Evolutionary conservation across 2,888 invertebrate genomes (phyloP), one percentile per base, ranked within the genome.

Genomic region (Aelia acuminata): DNA sequence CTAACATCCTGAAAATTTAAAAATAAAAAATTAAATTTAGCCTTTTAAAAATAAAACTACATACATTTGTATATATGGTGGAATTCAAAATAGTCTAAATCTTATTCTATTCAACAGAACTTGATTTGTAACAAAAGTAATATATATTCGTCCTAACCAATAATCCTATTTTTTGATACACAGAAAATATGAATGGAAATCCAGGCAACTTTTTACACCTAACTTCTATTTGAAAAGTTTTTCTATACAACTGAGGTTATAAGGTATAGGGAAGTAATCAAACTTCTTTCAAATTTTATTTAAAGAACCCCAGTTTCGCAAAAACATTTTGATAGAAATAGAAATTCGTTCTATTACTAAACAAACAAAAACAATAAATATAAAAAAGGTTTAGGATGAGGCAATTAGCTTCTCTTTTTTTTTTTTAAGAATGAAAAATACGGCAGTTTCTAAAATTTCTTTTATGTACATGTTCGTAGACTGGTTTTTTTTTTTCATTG

Each of bases 281-380:
- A 63, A 63, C 63, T 63, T 63, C 63, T 35, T 63, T 63, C 7
- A 63, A 63, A 63, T 63, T 63, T 63, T 63, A 63, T 63, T 63
- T 31, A 31, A 31, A 13, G 31, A 2, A 5, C 31, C 20, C 13
- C 31, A 15, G 13, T 63, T 31, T 31, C 8, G 31, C 0, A 5
- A 5, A 31, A 31, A 63, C 31, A 63, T 63, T 63, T 63, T 18
- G 63, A 31, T 63, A 5, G 15, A n/a, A n/a, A n/a, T n/a, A 31
- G 31, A 63, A 31, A 31, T 63, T 31, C 18, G 18, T 63, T 63
- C 26, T 57, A 57, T 1, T 57, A 11, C 18, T 11, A 48, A 48
- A n/a, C n/a, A n/a, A n/a, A n/a, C n/a, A n/a, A n/a, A n/a, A n/a
- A n/a, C n/a, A n/a, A n/a, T n/a, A n/a, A n/a, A n/a, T n/a, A n/a